A percentile compares a stretch with the other conserved stretches of the same genome.
Evolutionary conservation across 2,113 vertebrate genomes (phyloP).

Genomic region (Galbula dea): DNA sequence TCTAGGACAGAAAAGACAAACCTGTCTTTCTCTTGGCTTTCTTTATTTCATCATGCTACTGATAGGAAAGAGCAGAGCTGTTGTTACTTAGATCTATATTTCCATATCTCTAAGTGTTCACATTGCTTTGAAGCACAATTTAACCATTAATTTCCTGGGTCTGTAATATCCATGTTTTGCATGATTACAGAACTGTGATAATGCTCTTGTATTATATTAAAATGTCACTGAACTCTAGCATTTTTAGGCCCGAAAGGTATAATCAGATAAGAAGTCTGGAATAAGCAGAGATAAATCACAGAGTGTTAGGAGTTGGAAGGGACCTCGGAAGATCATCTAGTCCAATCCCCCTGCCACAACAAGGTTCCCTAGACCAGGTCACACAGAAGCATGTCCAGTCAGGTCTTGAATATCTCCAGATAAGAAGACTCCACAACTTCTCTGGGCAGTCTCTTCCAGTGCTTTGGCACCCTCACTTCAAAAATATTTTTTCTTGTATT

Average conservation of each 20-base stretch:
- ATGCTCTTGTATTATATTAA: neutral
- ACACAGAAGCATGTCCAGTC: too few relatives aligned
- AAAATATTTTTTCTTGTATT: too few relatives aligned
- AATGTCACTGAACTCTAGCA: neutral
- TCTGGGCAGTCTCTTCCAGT: too few relatives aligned
- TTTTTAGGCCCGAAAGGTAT: neutral
- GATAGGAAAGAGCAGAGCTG: neutral
- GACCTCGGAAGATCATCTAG: too few relatives aligned
- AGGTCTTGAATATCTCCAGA: too few relatives aligned
- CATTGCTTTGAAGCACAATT: neutral
- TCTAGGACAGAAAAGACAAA: neutral
- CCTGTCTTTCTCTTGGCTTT: neutral
- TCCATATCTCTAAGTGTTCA: neutral
- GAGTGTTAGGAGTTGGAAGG: too few relatives aligned
- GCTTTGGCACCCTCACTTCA: too few relatives aligned
- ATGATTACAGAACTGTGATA: neutral
- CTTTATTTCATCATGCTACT: neutral
- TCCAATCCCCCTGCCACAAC: too few relatives aligned
- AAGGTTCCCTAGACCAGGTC: too few relatives aligned
- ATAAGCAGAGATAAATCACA: neutral
- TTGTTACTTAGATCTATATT: neutral
- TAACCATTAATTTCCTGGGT: neutral
- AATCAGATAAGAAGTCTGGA: neutral
- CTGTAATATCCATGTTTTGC: neutral
- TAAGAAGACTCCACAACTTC: too few relatives aligned